A percentile compares a stretch with the other conserved stretches of the same genome.
Evolutionary conservation across 1,140 invertebrate genomes (phyloP).

Genomic region (Trichomalopsis sarcophagae): DNA sequence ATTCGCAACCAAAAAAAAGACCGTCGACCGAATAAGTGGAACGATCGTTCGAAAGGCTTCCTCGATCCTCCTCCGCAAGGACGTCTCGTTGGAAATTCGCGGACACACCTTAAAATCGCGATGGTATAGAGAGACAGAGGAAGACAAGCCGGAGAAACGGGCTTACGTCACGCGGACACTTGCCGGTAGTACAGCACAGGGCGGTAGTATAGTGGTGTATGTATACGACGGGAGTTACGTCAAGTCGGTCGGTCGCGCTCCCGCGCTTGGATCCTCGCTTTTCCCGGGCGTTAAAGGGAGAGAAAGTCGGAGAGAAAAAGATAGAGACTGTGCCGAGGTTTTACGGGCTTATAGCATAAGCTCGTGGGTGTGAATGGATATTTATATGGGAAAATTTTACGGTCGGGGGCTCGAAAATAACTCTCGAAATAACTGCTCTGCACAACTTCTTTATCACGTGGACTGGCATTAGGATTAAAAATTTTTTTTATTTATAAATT

Average conservation of each 20-base stretch:
- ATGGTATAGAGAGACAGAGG: background rate
- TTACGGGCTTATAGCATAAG: background rate
- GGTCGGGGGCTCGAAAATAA: too few species aligned
- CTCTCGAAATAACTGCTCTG: too few species aligned
- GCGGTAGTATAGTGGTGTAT: background rate
- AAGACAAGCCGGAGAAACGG: background rate
- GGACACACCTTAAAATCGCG: background rate
- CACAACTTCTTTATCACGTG: too few species aligned
- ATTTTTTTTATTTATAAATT: too few species aligned
- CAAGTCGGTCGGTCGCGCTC: slow-evolving; percentile 42
- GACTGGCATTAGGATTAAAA: too few species aligned
- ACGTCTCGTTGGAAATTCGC: background rate
- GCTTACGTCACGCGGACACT: slow-evolving; percentile 23
- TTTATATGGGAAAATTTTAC: background rate
- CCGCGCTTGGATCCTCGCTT: slow-evolving; percentile 24
- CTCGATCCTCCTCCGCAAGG: too few species aligned
- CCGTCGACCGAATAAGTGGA: too few species aligned
- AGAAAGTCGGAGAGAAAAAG: slow-evolving; percentile 26
- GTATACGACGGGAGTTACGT: slow-evolving; percentile 20
- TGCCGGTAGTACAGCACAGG: background rate
- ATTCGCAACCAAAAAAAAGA: too few species aligned
- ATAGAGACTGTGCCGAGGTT: background rate
- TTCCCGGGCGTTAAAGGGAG: background rate
- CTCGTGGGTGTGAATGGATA: background rate
- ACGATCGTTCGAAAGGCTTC: too few species aligned